These are phyloP conservation scores for Aurelia coerulea DNA, from an alignment of 30 jellyfish, hydroid and myxozoan species.

Conservation along the genomic window DNA sequence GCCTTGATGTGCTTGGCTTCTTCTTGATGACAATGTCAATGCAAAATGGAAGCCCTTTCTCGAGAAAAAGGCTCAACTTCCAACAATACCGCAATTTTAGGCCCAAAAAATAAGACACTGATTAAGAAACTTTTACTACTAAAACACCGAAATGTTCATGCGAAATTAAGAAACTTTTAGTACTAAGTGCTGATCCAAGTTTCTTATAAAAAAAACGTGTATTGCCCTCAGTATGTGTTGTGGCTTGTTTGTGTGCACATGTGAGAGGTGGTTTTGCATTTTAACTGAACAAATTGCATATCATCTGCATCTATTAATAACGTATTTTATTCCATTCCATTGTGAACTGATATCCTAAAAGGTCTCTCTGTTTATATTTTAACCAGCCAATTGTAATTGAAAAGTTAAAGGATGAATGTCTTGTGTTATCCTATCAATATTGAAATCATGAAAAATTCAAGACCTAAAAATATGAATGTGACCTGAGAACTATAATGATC, in stretches of 20 bases:
- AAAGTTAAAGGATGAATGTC: not conserved
- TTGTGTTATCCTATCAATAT: not conserved
- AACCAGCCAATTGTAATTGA: constrained; percentile 7
- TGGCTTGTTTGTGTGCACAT: constrained; percentile 3
- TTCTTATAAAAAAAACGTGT: no score
- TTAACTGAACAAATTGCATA: constrained; percentile 25
- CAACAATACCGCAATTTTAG: no score
- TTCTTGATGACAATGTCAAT: no score
- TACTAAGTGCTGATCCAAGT: no score
- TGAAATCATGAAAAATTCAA: not conserved
- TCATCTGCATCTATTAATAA: constrained; percentile 39
- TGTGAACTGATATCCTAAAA: not conserved
- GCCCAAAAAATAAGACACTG: no score
- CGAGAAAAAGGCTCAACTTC: no score
- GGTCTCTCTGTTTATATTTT: not conserved
- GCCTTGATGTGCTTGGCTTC: no score
- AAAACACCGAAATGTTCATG: no score
- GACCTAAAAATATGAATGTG: not conserved
- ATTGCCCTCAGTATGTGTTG: not conserved
- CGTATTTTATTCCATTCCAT: not conserved
- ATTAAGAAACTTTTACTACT: no score
- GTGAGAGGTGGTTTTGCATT: constrained; percentile 25
- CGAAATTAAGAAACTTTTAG: no score
- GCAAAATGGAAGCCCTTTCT: no score
- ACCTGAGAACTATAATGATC: no score